Percentiles rank a stretch among this genome's conserved stretches.
Evolutionary conservation across 2,888 invertebrate species (phyloP).

Genomic region (Thera obeliscata): DNA sequence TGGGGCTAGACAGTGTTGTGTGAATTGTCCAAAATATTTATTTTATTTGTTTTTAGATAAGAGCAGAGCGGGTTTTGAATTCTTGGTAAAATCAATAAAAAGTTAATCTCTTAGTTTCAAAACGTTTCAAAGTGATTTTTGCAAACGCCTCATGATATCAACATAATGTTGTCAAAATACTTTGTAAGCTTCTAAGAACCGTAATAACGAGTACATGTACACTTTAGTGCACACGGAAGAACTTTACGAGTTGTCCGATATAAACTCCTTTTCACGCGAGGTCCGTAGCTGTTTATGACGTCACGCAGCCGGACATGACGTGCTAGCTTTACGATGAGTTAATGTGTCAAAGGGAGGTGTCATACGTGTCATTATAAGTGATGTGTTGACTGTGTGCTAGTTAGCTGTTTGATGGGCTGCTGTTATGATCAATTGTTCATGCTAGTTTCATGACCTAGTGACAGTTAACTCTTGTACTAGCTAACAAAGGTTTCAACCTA

Average conservation of each 20-base stretch:
- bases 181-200: not conserved
- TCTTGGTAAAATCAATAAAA: no score
- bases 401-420: not conserved
- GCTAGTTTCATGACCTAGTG: no score
- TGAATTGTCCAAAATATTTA: no score
- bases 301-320: slow-evolving; percentile 18
- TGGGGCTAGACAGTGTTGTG: no score
- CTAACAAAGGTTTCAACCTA: no score
- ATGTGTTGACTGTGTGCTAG: not conserved
- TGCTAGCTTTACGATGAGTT: slow-evolving; percentile 13
- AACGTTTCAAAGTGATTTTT: no score
- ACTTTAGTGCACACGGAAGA: slow-evolving; percentile 1
- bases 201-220: not conserved
- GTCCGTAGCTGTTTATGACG: slow-evolving; percentile 19
- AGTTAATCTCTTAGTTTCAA: no score
- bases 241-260: slow-evolving; percentile 27
- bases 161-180: no score
- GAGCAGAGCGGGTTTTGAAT: no score
- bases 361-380: not conserved
- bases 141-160: no score
- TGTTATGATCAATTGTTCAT: not conserved
- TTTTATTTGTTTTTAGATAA: no score
- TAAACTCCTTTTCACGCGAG: slow-evolving; percentile 22
- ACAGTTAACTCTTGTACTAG: no score
- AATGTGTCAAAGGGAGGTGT: slow-evolving; percentile 2